Evolutionary conservation across 2,113 vertebrate species (phyloP), one percentile per base, ranked within the genome.

Genomic region (Isurus oxyrinchus): DNA sequence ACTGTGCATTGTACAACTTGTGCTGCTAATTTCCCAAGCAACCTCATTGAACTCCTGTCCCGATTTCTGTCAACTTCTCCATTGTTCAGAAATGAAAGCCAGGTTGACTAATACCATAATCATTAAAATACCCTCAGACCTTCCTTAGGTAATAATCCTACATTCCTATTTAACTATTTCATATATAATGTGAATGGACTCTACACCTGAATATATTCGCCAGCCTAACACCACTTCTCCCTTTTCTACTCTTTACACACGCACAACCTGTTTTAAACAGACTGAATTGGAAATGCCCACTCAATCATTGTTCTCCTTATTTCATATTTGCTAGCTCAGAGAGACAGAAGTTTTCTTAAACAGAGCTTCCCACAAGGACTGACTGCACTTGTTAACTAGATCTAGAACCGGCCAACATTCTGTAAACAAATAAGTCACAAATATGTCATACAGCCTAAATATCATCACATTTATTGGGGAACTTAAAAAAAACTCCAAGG

Each of bases 41-140:
- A 55, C 67, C 25, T 95, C 67, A 95, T 53, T 95, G 94, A 95
- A 69, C 66, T 53, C 27, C 67, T 91, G 31, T 91, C 55, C 25
- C 53, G 31, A 59, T 3, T 76, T 72, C 94, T 72, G 67, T 55
- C 66, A 72, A 55, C 66, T 72, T 44, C 40, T 49, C 40, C n/a
- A 49, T 44, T 95, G 67, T 95, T 95, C 40, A 72, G 67, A 76
- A 95, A 95, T 95, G 44, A 95, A 95, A 95, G 44, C 49, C 66
- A 95, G 44, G 23, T 67, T 11, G 61, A 87, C 21, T 67, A 94
- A 67, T 49, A 44, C n/a, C 4, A 44, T 13, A 67, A 95, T 69
- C n/a, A 67, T 95, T 69, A 44, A 69, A 44, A 67, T 95, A 95
- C 63, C 44, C 40, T 25, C 93, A 67, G 63, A 49, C 16, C 1